Percentiles rank a stretch among this genome's conserved stretches.
Evolutionary conservation across 1,140 invertebrate species (phyloP).

Genomic region (Cardiocondyla obscurior): DNA sequence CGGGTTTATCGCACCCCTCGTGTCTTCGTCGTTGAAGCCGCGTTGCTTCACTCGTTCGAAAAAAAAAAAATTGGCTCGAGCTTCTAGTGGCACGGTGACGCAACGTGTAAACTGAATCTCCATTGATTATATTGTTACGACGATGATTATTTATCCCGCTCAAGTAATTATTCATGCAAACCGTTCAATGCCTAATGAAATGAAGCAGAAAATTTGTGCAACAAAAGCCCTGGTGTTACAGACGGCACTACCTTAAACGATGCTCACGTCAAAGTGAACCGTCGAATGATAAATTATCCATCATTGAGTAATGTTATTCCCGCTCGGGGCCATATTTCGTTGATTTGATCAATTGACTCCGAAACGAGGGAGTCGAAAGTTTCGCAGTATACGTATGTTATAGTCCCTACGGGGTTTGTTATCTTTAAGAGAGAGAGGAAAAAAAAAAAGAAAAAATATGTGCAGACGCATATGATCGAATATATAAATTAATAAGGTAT

Average conservation of each 20-base stretch:
- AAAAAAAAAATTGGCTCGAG: background rate
- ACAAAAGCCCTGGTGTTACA: background rate
- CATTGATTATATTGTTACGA: background rate
- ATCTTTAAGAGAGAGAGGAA: background rate
- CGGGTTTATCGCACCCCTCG: slow-evolving; percentile 17
- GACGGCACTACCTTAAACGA: slow-evolving; percentile 7
- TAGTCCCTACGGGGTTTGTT: background rate
- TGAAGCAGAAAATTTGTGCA: background rate
- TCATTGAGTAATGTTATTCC: slow-evolving; percentile 55
- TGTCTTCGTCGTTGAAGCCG: background rate
- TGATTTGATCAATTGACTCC: slow-evolving; percentile 55
- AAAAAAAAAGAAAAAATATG: no score
- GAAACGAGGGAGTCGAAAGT: slow-evolving; percentile 45
- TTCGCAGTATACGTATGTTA: background rate
- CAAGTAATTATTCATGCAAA: background rate
- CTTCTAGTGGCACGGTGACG: background rate
- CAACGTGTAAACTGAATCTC: background rate
- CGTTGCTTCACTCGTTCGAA: background rate
- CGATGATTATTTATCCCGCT: background rate
- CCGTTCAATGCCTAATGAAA: background rate
- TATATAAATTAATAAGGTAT: slow-evolving; percentile 4
- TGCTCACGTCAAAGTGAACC: background rate
- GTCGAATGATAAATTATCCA: slow-evolving; percentile 55
- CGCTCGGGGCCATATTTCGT: slow-evolving; percentile 44
- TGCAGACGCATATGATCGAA: background rate